Conservation (phyloP, 2,113 vertebrate genomes). For the Zosterops hypoxanthus region DNA sequence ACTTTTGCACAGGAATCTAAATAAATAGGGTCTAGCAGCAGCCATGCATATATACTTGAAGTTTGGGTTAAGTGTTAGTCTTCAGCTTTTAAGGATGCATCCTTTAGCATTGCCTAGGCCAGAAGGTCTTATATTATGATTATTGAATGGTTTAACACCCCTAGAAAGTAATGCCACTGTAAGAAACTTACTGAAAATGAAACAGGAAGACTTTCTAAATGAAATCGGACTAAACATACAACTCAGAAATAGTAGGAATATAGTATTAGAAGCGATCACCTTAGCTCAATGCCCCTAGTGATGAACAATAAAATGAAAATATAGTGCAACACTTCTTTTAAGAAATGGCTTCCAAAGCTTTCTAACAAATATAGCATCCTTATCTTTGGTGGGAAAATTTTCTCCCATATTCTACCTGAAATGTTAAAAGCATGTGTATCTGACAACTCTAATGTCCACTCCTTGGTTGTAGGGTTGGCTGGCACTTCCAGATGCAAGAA, state of each 20-base stretch:
- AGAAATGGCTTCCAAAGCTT: neutral
- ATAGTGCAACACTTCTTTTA: neutral
- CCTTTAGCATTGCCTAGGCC: neutral
- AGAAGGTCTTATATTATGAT: neutral
- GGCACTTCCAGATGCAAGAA: conserved; percentile 80
- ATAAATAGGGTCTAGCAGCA: neutral
- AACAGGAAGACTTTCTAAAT: neutral
- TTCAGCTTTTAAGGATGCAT: neutral
- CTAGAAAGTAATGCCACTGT: neutral
- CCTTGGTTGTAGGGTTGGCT: conserved; percentile 81
- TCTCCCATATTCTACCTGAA: neutral
- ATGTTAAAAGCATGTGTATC: neutral
- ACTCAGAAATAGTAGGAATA: neutral
- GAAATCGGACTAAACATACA: neutral
- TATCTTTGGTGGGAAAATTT: neutral
- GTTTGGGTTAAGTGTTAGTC: neutral
- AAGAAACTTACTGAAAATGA: neutral
- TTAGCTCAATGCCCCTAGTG: neutral
- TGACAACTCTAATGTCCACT: neutral
- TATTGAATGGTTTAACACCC: neutral
- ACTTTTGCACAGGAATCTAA: neutral
- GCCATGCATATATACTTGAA: neutral
- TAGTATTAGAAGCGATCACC: neutral
- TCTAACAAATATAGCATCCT: neutral
- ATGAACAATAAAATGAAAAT: neutral